A percentile compares a stretch with the other conserved stretches of the same genome.
phyloP scores from a whole-genome alignment of 1,140 invertebrate genomes.

The Caenorhabditis tropicalis region DNA sequence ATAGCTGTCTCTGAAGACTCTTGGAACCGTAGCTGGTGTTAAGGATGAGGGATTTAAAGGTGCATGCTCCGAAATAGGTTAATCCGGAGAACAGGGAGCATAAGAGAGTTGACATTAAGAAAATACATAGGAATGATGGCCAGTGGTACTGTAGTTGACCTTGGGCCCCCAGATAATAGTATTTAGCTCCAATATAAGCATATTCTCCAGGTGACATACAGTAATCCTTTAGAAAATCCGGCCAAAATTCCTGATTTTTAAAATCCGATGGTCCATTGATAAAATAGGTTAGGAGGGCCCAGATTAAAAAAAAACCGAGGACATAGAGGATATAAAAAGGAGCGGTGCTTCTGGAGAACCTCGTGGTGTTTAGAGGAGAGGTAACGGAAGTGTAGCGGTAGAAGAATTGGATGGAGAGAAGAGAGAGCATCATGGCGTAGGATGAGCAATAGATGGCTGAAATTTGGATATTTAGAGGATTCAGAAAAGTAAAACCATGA shows the following conservation, averaged over 20 bases:
- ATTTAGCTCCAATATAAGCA: conserved; percentile 3
- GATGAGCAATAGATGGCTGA: background rate
- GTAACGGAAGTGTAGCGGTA: conserved; percentile 15
- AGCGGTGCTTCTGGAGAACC: background rate
- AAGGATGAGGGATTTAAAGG: background rate
- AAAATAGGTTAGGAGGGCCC: background rate
- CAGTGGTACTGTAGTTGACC: background rate
- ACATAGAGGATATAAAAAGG: background rate
- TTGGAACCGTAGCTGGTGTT: background rate
- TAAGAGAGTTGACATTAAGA: background rate
- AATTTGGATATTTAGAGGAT: background rate
- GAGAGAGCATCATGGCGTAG: background rate
- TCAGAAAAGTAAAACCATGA: background rate
- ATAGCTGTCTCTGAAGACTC: background rate
- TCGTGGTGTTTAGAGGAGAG: background rate
- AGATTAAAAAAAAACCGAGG: background rate
- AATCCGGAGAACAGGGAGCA: background rate
- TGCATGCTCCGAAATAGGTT: background rate
- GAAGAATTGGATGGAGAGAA: conserved; percentile 18
- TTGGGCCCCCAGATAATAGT: background rate
- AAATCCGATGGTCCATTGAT: background rate
- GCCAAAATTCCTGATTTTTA: background rate
- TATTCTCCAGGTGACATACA: background rate
- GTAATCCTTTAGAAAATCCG: background rate
- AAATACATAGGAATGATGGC: background rate